These are phyloP conservation scores for Akabosia matsudoensis DNA, from an alignment of 1,140 invertebrate species.

Conservation along the genomic window DNA sequence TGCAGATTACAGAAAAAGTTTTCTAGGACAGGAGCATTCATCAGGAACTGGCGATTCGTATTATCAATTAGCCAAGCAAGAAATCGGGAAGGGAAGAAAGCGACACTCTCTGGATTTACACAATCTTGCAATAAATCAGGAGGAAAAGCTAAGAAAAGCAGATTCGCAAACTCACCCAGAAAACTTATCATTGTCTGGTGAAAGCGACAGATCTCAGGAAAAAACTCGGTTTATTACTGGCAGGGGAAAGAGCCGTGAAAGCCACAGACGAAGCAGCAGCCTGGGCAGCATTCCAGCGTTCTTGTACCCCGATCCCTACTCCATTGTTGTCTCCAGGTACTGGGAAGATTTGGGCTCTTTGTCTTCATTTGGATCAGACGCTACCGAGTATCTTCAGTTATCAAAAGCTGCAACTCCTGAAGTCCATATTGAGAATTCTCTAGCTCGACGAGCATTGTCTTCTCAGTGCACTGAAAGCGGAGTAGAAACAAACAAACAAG, in stretches of 20 bases:
- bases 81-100: not conserved
- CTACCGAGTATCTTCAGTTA: not conserved
- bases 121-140: too few relatives aligned
- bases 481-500: not conserved
- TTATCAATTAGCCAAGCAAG: not conserved
- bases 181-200: not conserved
- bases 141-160: too few relatives aligned
- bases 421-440: not conserved
- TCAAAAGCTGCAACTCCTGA: not conserved
- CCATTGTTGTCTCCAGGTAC: constrained; percentile 7
- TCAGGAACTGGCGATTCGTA: too few relatives aligned
- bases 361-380: not conserved
- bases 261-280: not conserved
- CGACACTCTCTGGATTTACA: too few relatives aligned
- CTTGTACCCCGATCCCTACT: constrained; percentile 9
- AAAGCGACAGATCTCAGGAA: not conserved
- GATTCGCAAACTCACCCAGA: too few relatives aligned
- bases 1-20: not conserved
- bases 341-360: not conserved
- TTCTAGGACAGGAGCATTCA: not conserved
- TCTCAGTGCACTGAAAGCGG: not conserved
- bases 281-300: not conserved
- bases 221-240: not conserved
- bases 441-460: too few relatives aligned
- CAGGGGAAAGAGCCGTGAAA: not conserved